Evolutionary conservation across 2,797 vertebrate genomes (phyloP).

Genomic region (Propithecus perrieri): DNA sequence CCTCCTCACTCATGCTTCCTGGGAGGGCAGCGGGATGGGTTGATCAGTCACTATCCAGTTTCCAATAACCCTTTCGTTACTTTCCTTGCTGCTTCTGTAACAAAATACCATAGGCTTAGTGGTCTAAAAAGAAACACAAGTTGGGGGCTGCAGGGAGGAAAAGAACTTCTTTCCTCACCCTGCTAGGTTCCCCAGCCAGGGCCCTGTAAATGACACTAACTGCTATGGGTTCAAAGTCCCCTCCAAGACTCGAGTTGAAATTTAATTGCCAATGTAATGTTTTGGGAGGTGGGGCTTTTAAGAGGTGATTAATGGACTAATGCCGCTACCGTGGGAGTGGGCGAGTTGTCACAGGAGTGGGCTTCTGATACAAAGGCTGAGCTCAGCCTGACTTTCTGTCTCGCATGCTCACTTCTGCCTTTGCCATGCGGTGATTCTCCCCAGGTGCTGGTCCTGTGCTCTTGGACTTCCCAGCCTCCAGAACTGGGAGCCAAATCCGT

Average conservation of each 20-base stretch:
- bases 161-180: neutral
- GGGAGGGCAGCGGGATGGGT: too few species aligned
- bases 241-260: neutral
- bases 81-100: neutral
- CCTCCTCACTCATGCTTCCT: neutral
- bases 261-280: neutral
- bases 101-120: too few species aligned
- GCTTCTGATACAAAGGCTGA: neutral
- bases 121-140: neutral
- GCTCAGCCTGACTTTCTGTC: neutral
- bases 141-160: neutral
- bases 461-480: neutral
- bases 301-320: neutral
- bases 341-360: neutral
- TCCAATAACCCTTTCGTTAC: neutral
- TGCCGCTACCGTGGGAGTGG: neutral
- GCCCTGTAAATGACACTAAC: neutral
- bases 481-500: neutral
- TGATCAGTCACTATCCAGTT: neutral
- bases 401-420: neutral
- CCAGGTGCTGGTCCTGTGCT: neutral
- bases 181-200: neutral
- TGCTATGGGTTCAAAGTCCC: neutral
- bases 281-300: neutral
- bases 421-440: fast-evolving